Evolutionary conservation across 1,140 invertebrate species (phyloP), one percentile per base, ranked within the genome.

Genomic region (Drosophila takahashii): DNA sequence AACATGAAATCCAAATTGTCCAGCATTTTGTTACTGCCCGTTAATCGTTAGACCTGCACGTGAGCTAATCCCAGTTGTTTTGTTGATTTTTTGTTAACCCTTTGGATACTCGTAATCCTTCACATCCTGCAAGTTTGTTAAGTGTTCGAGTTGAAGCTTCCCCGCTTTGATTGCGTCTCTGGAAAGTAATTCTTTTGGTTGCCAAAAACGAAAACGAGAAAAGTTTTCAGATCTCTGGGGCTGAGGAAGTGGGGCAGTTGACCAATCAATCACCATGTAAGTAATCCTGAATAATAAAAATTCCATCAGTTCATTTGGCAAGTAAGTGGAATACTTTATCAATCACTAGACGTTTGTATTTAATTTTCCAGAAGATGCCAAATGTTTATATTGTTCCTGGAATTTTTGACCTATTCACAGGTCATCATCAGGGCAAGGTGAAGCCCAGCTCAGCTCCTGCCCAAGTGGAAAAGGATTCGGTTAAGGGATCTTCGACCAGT

Each of bases 151-250:
- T 22, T 51, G 18, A 29, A 59, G 36, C 47, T 45, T 72, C 2
- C 42, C 50, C 13, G 44, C 39, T 62, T 44, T 41, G 22, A 27
- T 37, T 29, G 34, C 48, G 37, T 41, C 66, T 70, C 13, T 44
- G 34, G 37, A 27, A 66, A 41, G 18, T 18, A 74, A 60, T 79
- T 89, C 84, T 89, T 89, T 87, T 87, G 83, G 84, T 87, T 87
- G 83, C 83, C 77, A 76, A 75, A 75, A 75, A 86, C 77, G 50
- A 76, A 56, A 69, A 57, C 50, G 56, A 65, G 16, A 67, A 66
- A 44, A 62, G 61, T 84, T 87, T 89, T 79, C 79, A 87, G 79
- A 66, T 77, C 15, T 47, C 39, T n/a, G 15, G 32, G 66, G 56
- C 34, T 11, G 11, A 15, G 4, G 29, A 58, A 27, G 11, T 22